Percentiles rank a stretch among this genome's conserved stretches.
Evolutionary conservation across 2,888 invertebrate species (phyloP).

Genomic region (Phalangium opilio): DNA sequence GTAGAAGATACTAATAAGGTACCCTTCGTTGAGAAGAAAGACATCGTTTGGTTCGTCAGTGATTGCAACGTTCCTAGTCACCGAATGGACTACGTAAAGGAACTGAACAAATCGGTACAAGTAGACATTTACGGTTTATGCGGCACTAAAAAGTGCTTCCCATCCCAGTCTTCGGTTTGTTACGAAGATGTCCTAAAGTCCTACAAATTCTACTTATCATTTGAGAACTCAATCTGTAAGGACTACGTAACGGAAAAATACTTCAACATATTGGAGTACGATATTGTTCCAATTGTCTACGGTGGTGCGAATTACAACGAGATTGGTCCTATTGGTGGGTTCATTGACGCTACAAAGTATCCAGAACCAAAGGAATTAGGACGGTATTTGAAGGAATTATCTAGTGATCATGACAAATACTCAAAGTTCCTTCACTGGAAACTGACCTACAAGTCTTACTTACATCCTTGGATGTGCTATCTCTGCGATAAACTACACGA

Average conservation of each 20-base stretch:
- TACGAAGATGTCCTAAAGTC: conserved; percentile 26
- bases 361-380: conserved; percentile 10
- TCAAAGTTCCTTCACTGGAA: conserved; percentile 7
- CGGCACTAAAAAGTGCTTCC: conserved; percentile 11
- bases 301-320: conserved; percentile 25
- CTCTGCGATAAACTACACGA: conserved; percentile 12
- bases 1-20: background rate
- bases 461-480: conserved; percentile 14
- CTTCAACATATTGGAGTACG: conserved; percentile 20
- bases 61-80: conserved; percentile 13
- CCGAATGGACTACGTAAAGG: conserved; percentile 15
- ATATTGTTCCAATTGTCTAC: conserved; percentile 26
- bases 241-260: conserved; percentile 28
- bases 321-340: conserved; percentile 25
- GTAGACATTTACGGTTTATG: conserved; percentile 16
- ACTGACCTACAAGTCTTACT: conserved; percentile 6
- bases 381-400: conserved; percentile 5
- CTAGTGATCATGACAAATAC: conserved; percentile 4
- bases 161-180: conserved; percentile 25
- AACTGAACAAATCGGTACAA: conserved; percentile 13
- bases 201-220: conserved; percentile 14
- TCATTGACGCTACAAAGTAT: conserved; percentile 24
- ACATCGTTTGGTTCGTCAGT: conserved; percentile 15
- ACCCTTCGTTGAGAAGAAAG: background rate
- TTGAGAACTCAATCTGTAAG: conserved; percentile 21